A percentile compares a stretch with the other conserved stretches of the same genome.
phyloP scores from a whole-genome alignment of 1,140 invertebrate genomes.

The Cydia splendana region DNA sequence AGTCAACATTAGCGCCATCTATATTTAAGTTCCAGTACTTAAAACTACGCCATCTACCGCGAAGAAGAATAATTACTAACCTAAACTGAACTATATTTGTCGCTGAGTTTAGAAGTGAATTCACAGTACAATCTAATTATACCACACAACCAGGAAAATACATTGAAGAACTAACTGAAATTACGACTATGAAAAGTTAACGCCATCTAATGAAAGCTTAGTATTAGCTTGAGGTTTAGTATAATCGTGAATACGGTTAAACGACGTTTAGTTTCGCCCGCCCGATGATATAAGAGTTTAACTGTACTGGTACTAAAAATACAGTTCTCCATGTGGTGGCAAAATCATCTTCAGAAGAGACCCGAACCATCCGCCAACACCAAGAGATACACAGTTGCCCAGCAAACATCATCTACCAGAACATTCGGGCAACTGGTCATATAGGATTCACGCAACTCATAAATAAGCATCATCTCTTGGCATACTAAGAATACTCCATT shows the following conservation, averaged over 20 bases:
- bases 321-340: slow-evolving; percentile 18
- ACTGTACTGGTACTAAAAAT: slow-evolving; percentile 1
- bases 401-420: background rate
- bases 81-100: background rate
- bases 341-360: slow-evolving; percentile 17
- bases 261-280: background rate
- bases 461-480: background rate
- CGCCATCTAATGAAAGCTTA: background rate
- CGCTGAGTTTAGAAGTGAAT: background rate
- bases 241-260: background rate
- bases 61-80: background rate
- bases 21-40: background rate
- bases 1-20: slow-evolving; percentile 1
- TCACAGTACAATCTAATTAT: background rate
- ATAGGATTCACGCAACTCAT: background rate
- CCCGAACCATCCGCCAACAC: background rate
- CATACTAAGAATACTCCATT: slow-evolving; percentile 1
- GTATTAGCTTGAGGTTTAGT: background rate
- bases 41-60: slow-evolving; percentile 41
- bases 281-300: slow-evolving; percentile 8
- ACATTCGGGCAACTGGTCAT: background rate
- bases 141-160: background rate
- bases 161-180: background rate
- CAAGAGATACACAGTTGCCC: background rate
- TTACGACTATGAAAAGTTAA: background rate